phyloP scores from a whole-genome alignment of 2,888 invertebrate species.

The Lasioglossum figueresi region DNA sequence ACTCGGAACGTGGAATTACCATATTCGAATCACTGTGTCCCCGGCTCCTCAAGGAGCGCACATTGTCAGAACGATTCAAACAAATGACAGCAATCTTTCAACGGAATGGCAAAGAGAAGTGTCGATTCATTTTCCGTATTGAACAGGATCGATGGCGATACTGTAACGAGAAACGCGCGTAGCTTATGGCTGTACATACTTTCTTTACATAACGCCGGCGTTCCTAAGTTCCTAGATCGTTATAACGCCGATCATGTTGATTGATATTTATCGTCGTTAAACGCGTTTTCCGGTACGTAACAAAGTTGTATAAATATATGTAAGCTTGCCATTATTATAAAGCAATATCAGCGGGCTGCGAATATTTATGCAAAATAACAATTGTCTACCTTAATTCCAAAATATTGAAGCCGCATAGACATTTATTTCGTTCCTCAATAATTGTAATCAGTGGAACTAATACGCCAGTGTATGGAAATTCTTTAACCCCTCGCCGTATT shows the following conservation, averaged over 20 bases:
- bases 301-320: neutral
- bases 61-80: neutral
- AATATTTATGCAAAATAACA: neutral
- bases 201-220: conserved; percentile 10
- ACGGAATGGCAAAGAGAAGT: neutral
- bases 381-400: neutral
- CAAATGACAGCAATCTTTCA: neutral
- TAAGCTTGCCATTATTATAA: neutral
- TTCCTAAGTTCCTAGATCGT: conserved; percentile 9
- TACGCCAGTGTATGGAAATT: no score
- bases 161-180: neutral
- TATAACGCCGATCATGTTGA: neutral
- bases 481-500: no score
- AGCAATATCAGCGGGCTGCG: neutral
- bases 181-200: conserved; percentile 20
- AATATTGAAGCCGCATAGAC: neutral
- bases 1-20: conserved; percentile 6
- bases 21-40: neutral
- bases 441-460: no score
- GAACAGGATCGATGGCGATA: conserved; percentile 1
- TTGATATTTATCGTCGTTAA: neutral
- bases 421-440: no score
- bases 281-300: neutral
- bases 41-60: neutral
- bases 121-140: neutral